Evolutionary conservation across 2,797 vertebrate species (phyloP), one percentile per base, ranked within the genome.

Genomic region (Sebastes taczanowskii): DNA sequence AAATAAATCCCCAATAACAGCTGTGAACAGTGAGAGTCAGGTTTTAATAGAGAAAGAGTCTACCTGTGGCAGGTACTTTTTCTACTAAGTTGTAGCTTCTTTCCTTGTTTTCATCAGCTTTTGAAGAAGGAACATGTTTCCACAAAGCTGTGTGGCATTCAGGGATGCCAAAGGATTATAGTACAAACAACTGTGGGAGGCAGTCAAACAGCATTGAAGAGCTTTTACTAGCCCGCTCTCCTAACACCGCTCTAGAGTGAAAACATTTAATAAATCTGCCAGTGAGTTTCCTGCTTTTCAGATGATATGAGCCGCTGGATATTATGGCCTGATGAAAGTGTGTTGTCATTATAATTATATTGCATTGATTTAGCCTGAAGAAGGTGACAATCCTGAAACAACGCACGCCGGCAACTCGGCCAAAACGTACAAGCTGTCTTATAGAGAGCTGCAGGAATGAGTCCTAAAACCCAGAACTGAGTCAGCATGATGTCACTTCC

Each of bases 1-100:
- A 65, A 77, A 74, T 70, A 74, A 81, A 81, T 52, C 74, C 10
- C 46, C 7, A 38, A 38, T 13, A 38, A 13, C 35, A 38, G 35
- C 35, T 38, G 35, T 13, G 7, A 63, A 59, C 20, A 38, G 52
- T 20, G 69, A 71, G 34, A 68, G 46, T 29, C 46, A 52, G 9
- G 13, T 22, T 68, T 56, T 16, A 56, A 32, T 30, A n/a, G 8
- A n/a, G 35, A 38, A 38, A 13, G 35, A 38, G 35, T 59, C 34
- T 16, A 34, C 46, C 22, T 58, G 61, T 10, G 23, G 10, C 56
- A 61, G 29, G 35, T 38, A 38, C 35, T 13, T 13, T 38, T 38
- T 38, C 35, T 38, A 38, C 35, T 38, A 38, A 38, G 35, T 35
- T 38, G 11, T 38, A 38, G 35, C 35, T 38, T 38, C 4, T 27